These are phyloP conservation scores for Rhinoderma darwinii DNA, from an alignment of 2,113 vertebrate species.

Conservation along the genomic window DNA sequence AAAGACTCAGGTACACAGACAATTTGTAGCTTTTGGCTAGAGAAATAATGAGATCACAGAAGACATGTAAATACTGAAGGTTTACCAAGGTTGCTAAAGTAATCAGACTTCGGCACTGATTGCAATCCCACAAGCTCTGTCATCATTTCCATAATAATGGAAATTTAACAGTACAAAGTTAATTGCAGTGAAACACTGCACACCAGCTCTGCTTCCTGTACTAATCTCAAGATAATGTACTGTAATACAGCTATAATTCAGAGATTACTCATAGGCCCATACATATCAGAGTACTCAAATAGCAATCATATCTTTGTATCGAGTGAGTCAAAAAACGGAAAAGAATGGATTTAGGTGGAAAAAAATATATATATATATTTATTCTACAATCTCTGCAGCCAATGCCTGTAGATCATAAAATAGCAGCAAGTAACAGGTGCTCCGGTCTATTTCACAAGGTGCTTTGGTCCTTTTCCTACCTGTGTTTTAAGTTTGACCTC, in stretches of 20 bases:
- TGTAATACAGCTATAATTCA: neutral
- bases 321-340: neutral
- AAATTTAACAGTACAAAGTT: neutral
- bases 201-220: neutral
- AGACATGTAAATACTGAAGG: neutral
- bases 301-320: neutral
- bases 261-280: neutral
- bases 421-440: too few species aligned
- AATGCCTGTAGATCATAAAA: too few species aligned
- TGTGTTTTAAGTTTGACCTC: neutral
- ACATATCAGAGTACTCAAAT: neutral
- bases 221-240: neutral
- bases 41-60: neutral
- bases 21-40: neutral
- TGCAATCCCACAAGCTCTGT: neutral
- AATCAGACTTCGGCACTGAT: neutral
- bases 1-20: neutral
- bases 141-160: constrained; percentile 2
- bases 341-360: too few species aligned
- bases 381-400: too few species aligned
- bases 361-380: too few species aligned
- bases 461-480: neutral
- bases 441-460: neutral
- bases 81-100: neutral
- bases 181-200: neutral